Evolutionary conservation across 2,888 invertebrate genomes (phyloP), one percentile per base, ranked within the genome.

Genomic region (Mayetiola destructor): DNA sequence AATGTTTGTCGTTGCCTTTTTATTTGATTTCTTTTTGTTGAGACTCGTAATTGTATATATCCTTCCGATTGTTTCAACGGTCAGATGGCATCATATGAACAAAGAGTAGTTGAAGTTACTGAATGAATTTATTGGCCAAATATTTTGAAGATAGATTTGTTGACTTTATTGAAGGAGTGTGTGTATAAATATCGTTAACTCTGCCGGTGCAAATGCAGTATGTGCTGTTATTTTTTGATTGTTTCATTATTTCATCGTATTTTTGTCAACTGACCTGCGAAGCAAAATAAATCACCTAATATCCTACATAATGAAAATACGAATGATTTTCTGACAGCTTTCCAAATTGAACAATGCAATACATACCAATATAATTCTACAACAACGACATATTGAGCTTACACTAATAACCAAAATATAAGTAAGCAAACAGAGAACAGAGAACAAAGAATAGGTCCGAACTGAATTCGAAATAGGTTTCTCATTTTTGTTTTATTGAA

Each of bases 51-150:
- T 12, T 32, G 6, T 12, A 6, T 32, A 6, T 9, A 32, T 3
- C 16, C 39, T 18, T 10, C 27, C 48, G 27, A n/a, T 23, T 48
- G 14, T 48, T 27, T 14, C 27, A 27, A 3, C 16, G 23, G 27
- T 48, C 27, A 23, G n/a, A 48, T 9, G n/a, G 23, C 48, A 48
- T 48, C 48, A 48, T n/a, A n/a, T n/a, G 48, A 48, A 48, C 16
- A 16, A 27, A 27, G n/a, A 48, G 16, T 16, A 48, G 48, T 48
- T 48, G 48, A 48, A 48, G 27, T 48, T 48, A 48, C 27, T 48
- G 48, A n/a, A n/a, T n/a, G n/a, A 48, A 48, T 48, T 48, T 48
- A 48, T 48, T 48, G 48, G 48, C 48, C 27, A 48, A 48, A 48
- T 48, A 48, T 48, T 48, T 48, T 48, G 48, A 48, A 48, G 48